Percentiles rank a stretch among this genome's conserved stretches.
These are phyloP conservation scores for Brachyalestes nurse DNA, from an alignment of 2,797 vertebrate species.

Conservation along the genomic window DNA sequence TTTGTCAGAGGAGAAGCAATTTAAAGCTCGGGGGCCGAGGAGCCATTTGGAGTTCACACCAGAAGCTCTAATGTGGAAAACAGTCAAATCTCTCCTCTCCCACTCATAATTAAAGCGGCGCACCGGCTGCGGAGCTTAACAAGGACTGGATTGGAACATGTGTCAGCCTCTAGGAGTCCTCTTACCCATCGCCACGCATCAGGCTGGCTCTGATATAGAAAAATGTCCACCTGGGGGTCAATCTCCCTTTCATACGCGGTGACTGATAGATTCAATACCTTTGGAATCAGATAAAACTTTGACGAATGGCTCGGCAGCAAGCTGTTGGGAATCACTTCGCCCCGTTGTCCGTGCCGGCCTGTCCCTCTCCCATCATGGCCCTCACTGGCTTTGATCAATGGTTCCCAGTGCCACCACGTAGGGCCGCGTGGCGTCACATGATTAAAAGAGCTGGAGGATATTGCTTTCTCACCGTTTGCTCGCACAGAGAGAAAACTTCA, in stretches of 20 bases:
- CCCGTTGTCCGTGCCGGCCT: conserved; percentile 73
- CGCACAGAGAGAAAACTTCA: conserved; percentile 76
- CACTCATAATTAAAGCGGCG: conserved; percentile 72
- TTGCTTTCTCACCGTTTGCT: conserved; percentile 75
- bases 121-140: conserved; percentile 63
- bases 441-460: conserved; percentile 86
- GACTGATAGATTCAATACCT: conserved; percentile 95
- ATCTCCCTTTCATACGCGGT: conserved; percentile 86
- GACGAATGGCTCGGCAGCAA: conserved; percentile 85
- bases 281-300: conserved; percentile 98
- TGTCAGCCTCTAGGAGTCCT: conserved; percentile 65
- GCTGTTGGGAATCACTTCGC: conserved; percentile 71
- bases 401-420: conserved; percentile 72
- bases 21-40: conserved; percentile 74
- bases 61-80: conserved; percentile 71
- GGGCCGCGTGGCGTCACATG: conserved; percentile 77
- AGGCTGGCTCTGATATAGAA: conserved; percentile 80
- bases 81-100: conserved; percentile 62
- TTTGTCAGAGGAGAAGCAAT: conserved; percentile 87
- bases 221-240: conserved; percentile 84
- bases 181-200: conserved; percentile 67
- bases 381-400: conserved; percentile 88
- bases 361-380: conserved; percentile 82
- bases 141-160: conserved; percentile 56
- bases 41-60: conserved; percentile 78